phyloP scores from a whole-genome alignment of 2,113 vertebrate species.

The Ctenomys sociabilis region DNA sequence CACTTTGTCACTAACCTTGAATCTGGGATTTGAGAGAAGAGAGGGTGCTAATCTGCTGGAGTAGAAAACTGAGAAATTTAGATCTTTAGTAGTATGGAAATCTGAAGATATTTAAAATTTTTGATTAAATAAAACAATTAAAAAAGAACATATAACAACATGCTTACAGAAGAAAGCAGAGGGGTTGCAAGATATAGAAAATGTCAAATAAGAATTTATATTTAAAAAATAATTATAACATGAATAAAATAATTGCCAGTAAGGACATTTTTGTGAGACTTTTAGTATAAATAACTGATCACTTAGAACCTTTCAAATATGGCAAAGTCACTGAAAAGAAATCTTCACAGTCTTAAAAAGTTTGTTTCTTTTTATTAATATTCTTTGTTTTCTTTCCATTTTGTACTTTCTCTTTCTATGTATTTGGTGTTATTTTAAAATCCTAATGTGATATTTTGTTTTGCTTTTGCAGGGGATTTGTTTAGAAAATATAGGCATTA shows the following conservation, averaged over 20 bases:
- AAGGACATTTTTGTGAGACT: background rate
- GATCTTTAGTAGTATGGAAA: background rate
- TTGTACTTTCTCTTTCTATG: background rate
- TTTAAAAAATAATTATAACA: background rate
- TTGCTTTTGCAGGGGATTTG: constrained; percentile 82
- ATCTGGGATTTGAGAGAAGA: background rate
- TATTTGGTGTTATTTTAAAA: background rate
- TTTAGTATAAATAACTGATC: background rate
- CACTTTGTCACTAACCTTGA: background rate
- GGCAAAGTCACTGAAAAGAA: background rate
- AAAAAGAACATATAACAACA: background rate
- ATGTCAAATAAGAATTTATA: background rate
- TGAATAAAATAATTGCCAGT: background rate
- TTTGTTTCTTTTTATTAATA: background rate
- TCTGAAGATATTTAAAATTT: background rate
- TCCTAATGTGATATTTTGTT: constrained; percentile 15
- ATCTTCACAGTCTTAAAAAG: background rate
- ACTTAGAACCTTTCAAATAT: background rate
- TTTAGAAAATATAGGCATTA: constrained; percentile 88
- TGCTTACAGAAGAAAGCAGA: background rate
- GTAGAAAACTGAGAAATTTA: background rate
- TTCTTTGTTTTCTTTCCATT: background rate
- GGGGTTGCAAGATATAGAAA: background rate
- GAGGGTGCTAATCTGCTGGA: background rate
- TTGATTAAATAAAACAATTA: constrained; percentile 10